phyloP scores from a whole-genome alignment of 2,113 vertebrate genomes.

The Aleadryas rufinucha region DNA sequence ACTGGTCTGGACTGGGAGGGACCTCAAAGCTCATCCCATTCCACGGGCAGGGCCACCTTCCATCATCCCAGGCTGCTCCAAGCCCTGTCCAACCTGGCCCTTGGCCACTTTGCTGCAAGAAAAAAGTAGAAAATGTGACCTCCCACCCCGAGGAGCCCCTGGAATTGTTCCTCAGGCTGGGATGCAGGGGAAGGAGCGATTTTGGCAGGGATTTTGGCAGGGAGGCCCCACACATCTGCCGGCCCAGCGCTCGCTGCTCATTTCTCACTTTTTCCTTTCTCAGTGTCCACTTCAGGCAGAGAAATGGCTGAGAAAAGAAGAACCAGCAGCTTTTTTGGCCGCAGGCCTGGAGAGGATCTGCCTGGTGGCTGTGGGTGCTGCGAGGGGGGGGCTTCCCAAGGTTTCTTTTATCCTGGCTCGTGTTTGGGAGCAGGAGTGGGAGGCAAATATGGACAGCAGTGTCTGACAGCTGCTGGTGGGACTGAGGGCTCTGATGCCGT shows the following conservation, averaged over 20 bases:
- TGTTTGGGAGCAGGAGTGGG: neutral
- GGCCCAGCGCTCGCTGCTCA: neutral
- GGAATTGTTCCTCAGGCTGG: neutral
- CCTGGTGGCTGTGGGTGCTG: neutral
- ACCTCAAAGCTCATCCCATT: neutral
- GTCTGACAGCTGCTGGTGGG: neutral
- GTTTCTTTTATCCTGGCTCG: neutral
- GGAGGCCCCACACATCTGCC: neutral
- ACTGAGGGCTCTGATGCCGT: neutral
- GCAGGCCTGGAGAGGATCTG: neutral
- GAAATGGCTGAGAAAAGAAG: neutral
- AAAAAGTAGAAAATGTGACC: neutral
- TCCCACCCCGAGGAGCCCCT: neutral
- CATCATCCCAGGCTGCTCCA: neutral
- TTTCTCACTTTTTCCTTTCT: neutral
- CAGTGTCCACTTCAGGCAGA: neutral
- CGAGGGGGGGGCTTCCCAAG: neutral
- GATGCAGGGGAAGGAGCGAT: neutral
- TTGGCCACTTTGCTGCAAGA: neutral
- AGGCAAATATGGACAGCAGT: rapidly evolving
- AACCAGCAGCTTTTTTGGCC: neutral
- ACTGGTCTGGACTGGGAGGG: neutral
- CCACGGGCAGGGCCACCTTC: neutral
- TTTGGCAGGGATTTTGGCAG: neutral
- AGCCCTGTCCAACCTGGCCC: neutral